Percentiles rank a stretch among this genome's conserved stretches.
phyloP scores from a whole-genome alignment of 2,888 invertebrate species.

The Pandemis corylana region DNA sequence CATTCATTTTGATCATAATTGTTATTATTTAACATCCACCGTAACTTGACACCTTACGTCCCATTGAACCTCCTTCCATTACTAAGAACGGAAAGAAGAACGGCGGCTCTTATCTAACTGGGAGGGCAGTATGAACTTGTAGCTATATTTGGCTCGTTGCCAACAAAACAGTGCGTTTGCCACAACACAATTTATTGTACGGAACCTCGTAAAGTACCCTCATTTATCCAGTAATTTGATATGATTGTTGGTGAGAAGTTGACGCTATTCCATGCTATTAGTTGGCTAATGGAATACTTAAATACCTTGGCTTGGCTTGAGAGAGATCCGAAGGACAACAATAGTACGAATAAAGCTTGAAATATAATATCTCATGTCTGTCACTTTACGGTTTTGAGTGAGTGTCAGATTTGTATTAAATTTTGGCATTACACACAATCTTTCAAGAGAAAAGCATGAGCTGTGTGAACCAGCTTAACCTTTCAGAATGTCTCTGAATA shows the following conservation, averaged over 20 bases:
- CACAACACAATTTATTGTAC: constrained; percentile 58
- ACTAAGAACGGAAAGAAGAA: constrained; percentile 3
- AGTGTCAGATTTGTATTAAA: neutral
- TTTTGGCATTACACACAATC: neutral
- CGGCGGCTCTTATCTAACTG: constrained; percentile 39
- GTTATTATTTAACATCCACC: constrained; percentile 35
- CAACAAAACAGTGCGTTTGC: constrained; percentile 59
- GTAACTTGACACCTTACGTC: constrained; percentile 27
- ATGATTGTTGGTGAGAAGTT: constrained; percentile 49
- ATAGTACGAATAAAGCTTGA: neutral
- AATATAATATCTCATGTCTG: neutral
- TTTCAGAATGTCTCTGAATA: too few relatives aligned
- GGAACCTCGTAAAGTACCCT: constrained; percentile 55
- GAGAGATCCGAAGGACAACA: neutral
- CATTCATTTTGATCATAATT: constrained; percentile 41
- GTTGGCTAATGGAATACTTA: constrained; percentile 24
- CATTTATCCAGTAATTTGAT: constrained; percentile 53
- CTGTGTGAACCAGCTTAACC: too few relatives aligned
- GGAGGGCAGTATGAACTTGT: constrained; percentile 44
- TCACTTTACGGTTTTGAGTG: too few relatives aligned
- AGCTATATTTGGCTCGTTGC: constrained; percentile 53
- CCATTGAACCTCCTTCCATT: constrained; percentile 19
- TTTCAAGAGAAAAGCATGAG: too few relatives aligned
- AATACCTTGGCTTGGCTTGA: neutral
- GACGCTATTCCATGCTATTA: constrained; percentile 37